These are phyloP conservation scores for Perodicticus potto DNA, from an alignment of 2,797 vertebrate species.

Conservation along the genomic window DNA sequence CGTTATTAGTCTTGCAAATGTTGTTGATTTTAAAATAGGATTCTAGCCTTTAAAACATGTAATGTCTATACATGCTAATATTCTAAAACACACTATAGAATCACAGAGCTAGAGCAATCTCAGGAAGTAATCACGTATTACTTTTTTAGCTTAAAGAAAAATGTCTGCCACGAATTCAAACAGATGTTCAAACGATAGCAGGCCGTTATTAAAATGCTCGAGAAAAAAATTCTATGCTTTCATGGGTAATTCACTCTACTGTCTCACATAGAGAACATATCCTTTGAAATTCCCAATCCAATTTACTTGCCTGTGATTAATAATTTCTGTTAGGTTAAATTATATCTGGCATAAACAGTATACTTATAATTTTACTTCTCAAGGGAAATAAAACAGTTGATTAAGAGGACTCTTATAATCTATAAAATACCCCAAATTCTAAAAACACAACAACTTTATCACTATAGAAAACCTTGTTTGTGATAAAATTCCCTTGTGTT, in stretches of 20 bases:
- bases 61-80: slow-evolving; percentile 28
- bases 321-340: slow-evolving; percentile 22
- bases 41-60: background rate
- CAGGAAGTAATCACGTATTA: background rate
- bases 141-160: slow-evolving; percentile 12
- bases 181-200: background rate
- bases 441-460: background rate
- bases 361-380: slow-evolving; percentile 17
- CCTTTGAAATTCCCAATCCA: slow-evolving; percentile 48
- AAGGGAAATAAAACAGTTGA: slow-evolving; percentile 26
- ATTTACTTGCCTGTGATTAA: slow-evolving; percentile 44
- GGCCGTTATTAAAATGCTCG: slow-evolving; percentile 20
- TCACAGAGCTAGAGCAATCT: background rate
- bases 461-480: background rate
- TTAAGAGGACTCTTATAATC: slow-evolving; percentile 35
- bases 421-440: background rate
- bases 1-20: background rate
- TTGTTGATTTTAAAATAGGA: slow-evolving; percentile 9
- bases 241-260: background rate
- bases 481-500: background rate
- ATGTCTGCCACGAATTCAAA: background rate
- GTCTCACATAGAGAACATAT: background rate
- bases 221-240: background rate
- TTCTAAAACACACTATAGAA: background rate
- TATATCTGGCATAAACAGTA: background rate